These are phyloP conservation scores for Phyllotreta cruciferae DNA, from an alignment of 2,888 invertebrate genomes.

Conservation along the genomic window DNA sequence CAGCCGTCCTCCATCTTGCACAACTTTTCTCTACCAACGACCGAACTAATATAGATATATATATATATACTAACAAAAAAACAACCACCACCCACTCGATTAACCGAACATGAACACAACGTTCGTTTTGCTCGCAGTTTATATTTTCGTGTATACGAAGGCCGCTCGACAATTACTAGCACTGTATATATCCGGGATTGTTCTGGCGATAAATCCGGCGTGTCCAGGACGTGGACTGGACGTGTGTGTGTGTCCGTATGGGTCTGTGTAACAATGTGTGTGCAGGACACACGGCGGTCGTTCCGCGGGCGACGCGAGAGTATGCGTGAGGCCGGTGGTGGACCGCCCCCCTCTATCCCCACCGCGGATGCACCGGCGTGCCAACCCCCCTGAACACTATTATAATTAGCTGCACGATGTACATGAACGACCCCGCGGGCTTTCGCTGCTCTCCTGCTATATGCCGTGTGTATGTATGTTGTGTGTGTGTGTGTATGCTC, in stretches of 20 bases:
- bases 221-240: too few species aligned
- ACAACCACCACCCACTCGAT: too few species aligned
- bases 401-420: conserved; percentile 53
- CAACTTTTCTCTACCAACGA: conserved; percentile 45
- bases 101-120: conserved; percentile 2
- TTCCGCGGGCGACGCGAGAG: conserved; percentile 60
- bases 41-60: conserved; percentile 42
- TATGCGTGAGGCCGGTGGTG: conserved; percentile 61
- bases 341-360: conserved; percentile 58
- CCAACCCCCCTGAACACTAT: conserved; percentile 58
- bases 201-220: too few species aligned
- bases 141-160: too few species aligned
- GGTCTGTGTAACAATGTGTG: conserved; percentile 56
- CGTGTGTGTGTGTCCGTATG: conserved; percentile 29
- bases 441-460: conserved; percentile 25
- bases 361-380: conserved; percentile 57
- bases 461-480: too few species aligned
- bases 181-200: too few species aligned
- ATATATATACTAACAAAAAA: not conserved
- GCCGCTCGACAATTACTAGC: too few species aligned
- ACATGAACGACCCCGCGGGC: conserved; percentile 42
- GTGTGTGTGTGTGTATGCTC: not conserved
- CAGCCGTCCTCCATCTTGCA: conserved; percentile 60
- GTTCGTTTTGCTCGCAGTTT: not conserved
- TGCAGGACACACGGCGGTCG: conserved; percentile 59